Percentiles rank a stretch among this genome's conserved stretches.
Evolutionary conservation across 2,888 invertebrate species (phyloP).

Genomic region (Hanleya hanleyi): DNA sequence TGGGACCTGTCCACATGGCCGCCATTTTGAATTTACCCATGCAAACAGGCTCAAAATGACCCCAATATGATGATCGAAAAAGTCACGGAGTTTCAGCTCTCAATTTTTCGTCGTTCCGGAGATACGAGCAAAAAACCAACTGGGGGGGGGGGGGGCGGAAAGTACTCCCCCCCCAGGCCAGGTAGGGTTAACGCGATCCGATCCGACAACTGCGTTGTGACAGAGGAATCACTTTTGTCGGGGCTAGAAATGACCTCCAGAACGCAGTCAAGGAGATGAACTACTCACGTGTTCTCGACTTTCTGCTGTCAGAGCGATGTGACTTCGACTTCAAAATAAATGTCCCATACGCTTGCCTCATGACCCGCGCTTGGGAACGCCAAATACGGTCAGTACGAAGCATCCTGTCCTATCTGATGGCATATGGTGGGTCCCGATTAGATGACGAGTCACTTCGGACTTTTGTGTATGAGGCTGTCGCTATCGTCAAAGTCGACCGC

Average conservation of each 20-base stretch:
- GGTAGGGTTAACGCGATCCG: slow-evolving; percentile 4
- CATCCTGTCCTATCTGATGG: not conserved
- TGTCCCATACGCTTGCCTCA: not conserved
- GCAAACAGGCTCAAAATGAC: too few relatives aligned
- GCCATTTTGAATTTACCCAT: too few relatives aligned
- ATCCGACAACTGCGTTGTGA: slow-evolving; percentile 4
- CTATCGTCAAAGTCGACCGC: not conserved
- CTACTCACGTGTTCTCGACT: not conserved
- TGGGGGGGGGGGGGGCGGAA: too few relatives aligned
- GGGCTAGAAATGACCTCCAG: not conserved
- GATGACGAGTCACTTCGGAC: not conserved
- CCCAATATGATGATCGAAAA: too few relatives aligned
- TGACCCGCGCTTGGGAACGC: too few relatives aligned
- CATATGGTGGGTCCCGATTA: not conserved
- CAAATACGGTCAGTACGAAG: not conserved
- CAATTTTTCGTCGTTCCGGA: too few relatives aligned
- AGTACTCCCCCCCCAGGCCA: too few relatives aligned
- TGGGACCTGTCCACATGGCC: too few relatives aligned
- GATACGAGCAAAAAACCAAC: too few relatives aligned
- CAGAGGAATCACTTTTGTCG: slow-evolving; percentile 11
- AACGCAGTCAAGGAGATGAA: not conserved
- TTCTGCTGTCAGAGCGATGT: not conserved
- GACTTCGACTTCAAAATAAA: not conserved
- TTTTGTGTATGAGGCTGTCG: not conserved
- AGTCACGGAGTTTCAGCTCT: too few relatives aligned